Base-by-base conservation (phyloP, 2,113 vertebrate genomes). In the Poeciliopsis occidentalis region DNA sequence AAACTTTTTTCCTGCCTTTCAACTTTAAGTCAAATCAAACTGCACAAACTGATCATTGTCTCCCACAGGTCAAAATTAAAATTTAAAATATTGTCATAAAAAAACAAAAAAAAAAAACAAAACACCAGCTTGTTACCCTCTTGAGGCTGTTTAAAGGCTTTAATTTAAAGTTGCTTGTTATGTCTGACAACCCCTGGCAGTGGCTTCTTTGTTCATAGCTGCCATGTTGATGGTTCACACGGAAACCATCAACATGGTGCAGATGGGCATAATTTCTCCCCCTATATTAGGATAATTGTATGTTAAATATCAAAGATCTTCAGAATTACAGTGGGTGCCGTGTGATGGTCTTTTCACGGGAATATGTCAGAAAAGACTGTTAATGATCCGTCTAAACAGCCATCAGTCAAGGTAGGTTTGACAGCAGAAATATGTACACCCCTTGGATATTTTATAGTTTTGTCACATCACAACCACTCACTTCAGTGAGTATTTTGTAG, bases 231-330 rank as follows among this genome's bases (percentile, higher is more conserved):
- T 78, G 67, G 63, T 86, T 88, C 79, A 61, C 85, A 86, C 82
- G 84, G 83, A 87, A 84, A 89, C 76, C 57, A 64, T 69, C n/a
- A n/a, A n/a, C n/a, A n/a, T 85, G 22, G 81, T 87, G 80, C 87
- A 76, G 79, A 75, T 51, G 51, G 78, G 77, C 76, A 81, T 86
- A 84, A 91, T 89, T 85, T 89, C 82, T 81, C 84, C 86, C 47
- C 80, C 61, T 87, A 78, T 89, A 89, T 91, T 86, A 83, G 71
- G 80, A 85, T 91, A 92, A 93, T 91, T 90, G 85, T 79, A 89
- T 85, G 91, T 71, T 92, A 91, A 91, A 90, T 90, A 75, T 72
- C 86, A 29, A 83, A 89, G 79, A 80, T 86, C 74, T 61, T 78
- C 69, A 78, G 82, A 90, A 87, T 88, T 85, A 80, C 76, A 79